Conservation (phyloP, 2,797 vertebrate genomes). For the Denticeps clupeoides region DNA sequence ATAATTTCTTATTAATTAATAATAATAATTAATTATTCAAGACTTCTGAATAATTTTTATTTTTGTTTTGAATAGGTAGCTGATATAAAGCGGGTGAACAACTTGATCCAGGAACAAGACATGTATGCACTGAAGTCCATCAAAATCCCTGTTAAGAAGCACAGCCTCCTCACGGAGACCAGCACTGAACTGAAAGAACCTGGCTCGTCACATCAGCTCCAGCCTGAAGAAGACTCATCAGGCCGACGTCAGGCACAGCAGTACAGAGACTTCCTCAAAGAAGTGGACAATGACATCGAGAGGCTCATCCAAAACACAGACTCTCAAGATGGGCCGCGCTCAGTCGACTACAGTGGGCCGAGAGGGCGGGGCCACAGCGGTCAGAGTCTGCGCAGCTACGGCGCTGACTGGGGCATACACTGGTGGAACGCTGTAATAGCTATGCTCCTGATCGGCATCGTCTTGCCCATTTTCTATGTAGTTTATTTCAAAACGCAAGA, state of each 20-base stretch:
- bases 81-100: constrained; percentile 85
- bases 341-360: constrained; percentile 17
- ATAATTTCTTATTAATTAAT: too few relatives aligned
- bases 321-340: constrained; percentile 39
- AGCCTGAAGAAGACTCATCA: accelerated
- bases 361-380: constrained; percentile 27
- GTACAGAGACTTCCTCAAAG: constrained; percentile 69
- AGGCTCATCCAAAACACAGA: constrained; percentile 55
- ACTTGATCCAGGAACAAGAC: constrained; percentile 86
- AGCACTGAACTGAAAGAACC: constrained; percentile 31
- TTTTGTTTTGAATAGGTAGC: constrained; percentile 65
- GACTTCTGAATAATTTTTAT: too few relatives aligned
- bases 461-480: constrained; percentile 82
- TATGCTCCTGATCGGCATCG: constrained; percentile 82
- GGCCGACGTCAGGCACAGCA: constrained; percentile 27
- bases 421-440: constrained; percentile 91
- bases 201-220: constrained; percentile 12
- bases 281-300: constrained; percentile 73
- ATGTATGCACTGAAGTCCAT: constrained; percentile 80
- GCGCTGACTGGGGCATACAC: constrained; percentile 80
- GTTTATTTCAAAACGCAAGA: constrained; percentile 82
- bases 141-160: constrained; percentile 80
- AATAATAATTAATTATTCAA: too few relatives aligned
- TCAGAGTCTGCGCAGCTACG: constrained; percentile 23
- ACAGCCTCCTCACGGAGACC: constrained; percentile 70